These are phyloP conservation scores for Ginglymostoma cirratum DNA, from an alignment of 2,113 vertebrate species.

Conservation along the genomic window DNA sequence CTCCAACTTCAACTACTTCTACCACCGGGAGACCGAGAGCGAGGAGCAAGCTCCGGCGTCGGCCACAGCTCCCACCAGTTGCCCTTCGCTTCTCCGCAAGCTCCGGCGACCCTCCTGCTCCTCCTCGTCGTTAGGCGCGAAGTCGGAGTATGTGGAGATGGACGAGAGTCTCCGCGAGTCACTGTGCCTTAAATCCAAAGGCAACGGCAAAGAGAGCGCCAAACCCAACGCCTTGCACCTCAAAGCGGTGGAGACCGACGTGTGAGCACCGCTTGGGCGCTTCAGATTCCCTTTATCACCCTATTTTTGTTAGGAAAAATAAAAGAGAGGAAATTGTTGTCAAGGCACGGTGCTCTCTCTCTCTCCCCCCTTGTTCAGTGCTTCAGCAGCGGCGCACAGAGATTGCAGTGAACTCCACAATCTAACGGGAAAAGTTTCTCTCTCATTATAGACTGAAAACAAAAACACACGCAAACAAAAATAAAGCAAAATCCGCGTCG, in stretches of 20 bases:
- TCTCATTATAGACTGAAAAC: background rate
- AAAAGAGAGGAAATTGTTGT: too few relatives aligned
- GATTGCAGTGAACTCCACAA: background rate
- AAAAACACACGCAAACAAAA: too few relatives aligned
- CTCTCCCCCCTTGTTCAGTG: background rate
- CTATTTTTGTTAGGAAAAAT: too few relatives aligned
- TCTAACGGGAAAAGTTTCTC: background rate
- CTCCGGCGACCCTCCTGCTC: constrained; percentile 78
- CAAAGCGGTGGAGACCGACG: constrained; percentile 92
- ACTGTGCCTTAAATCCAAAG: constrained; percentile 75
- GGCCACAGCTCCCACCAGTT: constrained; percentile 75
- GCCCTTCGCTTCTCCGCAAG: constrained; percentile 86
- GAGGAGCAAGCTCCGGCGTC: constrained; percentile 74
- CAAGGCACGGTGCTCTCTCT: background rate
- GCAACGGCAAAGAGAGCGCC: constrained; percentile 83
- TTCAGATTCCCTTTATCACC: too few relatives aligned
- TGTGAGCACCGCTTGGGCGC: constrained; percentile 60
- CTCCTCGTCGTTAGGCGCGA: constrained; percentile 86
- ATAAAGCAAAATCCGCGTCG: background rate
- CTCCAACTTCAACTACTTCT: constrained; percentile 99
- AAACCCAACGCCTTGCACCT: constrained; percentile 86
- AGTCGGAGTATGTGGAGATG: constrained; percentile 97
- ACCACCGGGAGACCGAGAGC: constrained; percentile 93
- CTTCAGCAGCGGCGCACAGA: background rate
- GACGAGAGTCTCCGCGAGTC: constrained; percentile 95